A percentile compares a stretch with the other conserved stretches of the same genome.
These are phyloP conservation scores for Tinamus guttatus DNA, from an alignment of 2,113 vertebrate genomes.

Conservation along the genomic window DNA sequence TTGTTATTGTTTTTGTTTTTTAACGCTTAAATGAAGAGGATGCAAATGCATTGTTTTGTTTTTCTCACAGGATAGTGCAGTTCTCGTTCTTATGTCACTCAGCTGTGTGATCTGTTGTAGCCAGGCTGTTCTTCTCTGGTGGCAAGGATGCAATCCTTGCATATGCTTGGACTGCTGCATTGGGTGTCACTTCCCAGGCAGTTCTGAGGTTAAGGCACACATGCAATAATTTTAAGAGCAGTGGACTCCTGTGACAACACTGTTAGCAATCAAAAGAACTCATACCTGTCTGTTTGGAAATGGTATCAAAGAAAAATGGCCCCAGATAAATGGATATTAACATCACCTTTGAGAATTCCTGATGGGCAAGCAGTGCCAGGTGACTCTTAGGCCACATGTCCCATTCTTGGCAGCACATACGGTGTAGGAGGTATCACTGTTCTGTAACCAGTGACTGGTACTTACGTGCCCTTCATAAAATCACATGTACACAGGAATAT, in stretches of 20 bases:
- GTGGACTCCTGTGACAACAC: neutral
- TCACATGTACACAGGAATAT: neutral
- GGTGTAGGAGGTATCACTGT: neutral
- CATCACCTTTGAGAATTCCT: neutral
- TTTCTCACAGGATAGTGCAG: neutral
- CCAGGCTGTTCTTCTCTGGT: neutral
- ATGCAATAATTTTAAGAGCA: neutral
- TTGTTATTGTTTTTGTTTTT: neutral
- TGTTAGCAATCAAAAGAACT: neutral
- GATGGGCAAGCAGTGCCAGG: neutral
- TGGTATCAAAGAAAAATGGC: neutral
- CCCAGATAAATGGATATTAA: neutral
- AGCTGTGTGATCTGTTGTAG: neutral
- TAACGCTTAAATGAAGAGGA: neutral
- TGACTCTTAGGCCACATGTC: neutral
- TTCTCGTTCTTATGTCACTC: neutral
- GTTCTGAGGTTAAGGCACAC: neutral
- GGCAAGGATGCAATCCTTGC: neutral
- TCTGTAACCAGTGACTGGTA: neutral
- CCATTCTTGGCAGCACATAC: neutral
- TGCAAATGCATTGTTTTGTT: neutral
- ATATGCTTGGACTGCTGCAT: fast-evolving
- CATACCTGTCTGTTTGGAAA: neutral
- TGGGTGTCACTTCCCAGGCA: neutral
- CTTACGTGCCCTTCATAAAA: neutral